These are phyloP conservation scores for Porites australiensis DNA, from an alignment of 64 coral and sea anemone species.

Conservation along the genomic window DNA sequence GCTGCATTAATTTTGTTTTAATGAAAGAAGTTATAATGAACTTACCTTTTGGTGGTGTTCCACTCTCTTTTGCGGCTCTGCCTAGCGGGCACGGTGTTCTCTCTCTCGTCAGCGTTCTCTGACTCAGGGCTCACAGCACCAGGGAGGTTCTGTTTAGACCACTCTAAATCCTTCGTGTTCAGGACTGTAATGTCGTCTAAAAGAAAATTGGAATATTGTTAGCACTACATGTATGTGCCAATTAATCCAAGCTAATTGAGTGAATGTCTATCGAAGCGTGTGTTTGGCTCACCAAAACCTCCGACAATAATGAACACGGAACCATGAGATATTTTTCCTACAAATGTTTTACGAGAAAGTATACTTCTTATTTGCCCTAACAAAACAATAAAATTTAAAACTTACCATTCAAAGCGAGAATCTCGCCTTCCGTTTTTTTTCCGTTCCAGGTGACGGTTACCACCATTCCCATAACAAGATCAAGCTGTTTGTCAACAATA, in stretches of 20 bases:
- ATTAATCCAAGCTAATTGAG: background rate
- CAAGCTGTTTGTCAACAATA: background rate
- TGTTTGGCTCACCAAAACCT: too few species aligned
- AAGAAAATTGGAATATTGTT: background rate
- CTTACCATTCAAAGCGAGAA: background rate
- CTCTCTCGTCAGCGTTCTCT: background rate
- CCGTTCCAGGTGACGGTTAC: background rate
- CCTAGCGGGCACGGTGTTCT: background rate
- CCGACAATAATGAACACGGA: too few species aligned
- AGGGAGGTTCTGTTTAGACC: background rate
- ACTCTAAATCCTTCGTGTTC: background rate
- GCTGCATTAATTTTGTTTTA: too few species aligned
- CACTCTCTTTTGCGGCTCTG: background rate
- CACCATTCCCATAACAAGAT: background rate
- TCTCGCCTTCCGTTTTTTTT: background rate
- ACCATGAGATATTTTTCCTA: too few species aligned
- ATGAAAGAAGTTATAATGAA: background rate
- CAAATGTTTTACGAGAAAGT: too few species aligned
- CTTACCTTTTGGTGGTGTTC: background rate
- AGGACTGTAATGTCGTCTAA: background rate
- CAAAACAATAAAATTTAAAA: background rate
- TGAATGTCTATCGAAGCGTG: background rate
- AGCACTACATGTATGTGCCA: background rate
- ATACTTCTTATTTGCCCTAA: background rate
- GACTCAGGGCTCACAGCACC: background rate